These are phyloP conservation scores for Meteorus sp. DNA, from an alignment of 1,140 invertebrate species.

Conservation along the genomic window DNA sequence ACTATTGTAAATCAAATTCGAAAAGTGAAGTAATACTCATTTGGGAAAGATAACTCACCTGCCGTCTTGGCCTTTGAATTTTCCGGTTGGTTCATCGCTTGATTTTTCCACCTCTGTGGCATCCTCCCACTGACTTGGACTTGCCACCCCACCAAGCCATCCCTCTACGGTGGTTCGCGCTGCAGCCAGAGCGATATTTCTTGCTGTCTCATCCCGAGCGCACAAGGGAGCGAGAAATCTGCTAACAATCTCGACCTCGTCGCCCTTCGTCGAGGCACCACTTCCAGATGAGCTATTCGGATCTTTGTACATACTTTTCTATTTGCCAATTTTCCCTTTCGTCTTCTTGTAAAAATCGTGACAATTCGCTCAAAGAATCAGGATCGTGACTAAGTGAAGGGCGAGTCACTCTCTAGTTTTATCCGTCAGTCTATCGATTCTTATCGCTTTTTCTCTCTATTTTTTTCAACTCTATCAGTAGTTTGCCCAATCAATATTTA, in stretches of 20 bases:
- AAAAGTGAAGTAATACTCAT: no score
- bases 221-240: slow-evolving; percentile 60
- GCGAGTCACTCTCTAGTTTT: background rate
- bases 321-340: background rate
- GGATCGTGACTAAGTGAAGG: slow-evolving; percentile 9
- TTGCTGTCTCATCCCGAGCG: slow-evolving; percentile 58
- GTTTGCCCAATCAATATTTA: background rate
- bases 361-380: slow-evolving; percentile 6
- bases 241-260: slow-evolving; percentile 60
- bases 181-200: slow-evolving; percentile 60
- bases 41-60: slow-evolving; percentile 36
- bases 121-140: slow-evolving; percentile 52
- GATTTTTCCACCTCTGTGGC: slow-evolving; percentile 38
- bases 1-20: no score
- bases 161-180: slow-evolving; percentile 62
- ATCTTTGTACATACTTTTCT: slow-evolving; percentile 23
- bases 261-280: slow-evolving; percentile 43
- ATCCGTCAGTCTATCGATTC: background rate
- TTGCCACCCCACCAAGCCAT: slow-evolving; percentile 62
- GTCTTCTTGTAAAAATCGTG: background rate
- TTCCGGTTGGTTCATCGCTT: slow-evolving; percentile 27
- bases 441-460: background rate
- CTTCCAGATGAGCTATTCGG: slow-evolving; percentile 36
- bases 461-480: slow-evolving; percentile 14
- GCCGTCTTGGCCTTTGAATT: slow-evolving; percentile 43